Evolutionary conservation across 2,113 vertebrate genomes (phyloP), one percentile per base, ranked within the genome.

Genomic region (Corvus moneduloides): DNA sequence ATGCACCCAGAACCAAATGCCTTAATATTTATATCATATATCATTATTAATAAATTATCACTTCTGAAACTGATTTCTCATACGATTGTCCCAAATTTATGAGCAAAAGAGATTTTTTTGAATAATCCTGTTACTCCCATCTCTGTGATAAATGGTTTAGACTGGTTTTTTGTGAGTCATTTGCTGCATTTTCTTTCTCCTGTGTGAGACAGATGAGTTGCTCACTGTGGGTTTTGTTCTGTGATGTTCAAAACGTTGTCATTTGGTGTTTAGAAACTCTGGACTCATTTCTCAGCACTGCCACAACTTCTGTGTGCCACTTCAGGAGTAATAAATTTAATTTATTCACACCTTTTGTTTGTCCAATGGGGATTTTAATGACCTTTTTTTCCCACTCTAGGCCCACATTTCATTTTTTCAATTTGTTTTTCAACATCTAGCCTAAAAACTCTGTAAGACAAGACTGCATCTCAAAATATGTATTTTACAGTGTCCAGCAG

Each of bases 401-500:
- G 10, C 16, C 15, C 19, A 24, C 12, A 5, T 7, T 33, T 33
- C 2, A 5, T 39, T 59, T 73, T 49, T 43, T 9, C 7, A 10
- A 14, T 14, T 27, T 37, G 8, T 35, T 72, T 75, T 26, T 8
- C 27, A 87, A 32, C 44, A 23, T 54, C 54, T 44, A 74, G 30
- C 33, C 11, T 64, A 44, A 64, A 23, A 90, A 44, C 14, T 88
- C 63, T 62, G 62, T 10, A 64, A 80, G 67, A 41, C 10, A 55
- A 62, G 33, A 55, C 7, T 71, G 20, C 64, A 67, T 49, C 48
- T 90, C 5, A 0, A 76, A 64, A 27, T 2, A n/a, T 0, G 0
- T 30, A 66, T 74, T 69, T 41, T 48, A 73, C 51, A 84, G 10
- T 8, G 64, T 43, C 81, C 89, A 89, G 68, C 55, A 69, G 86